These are phyloP conservation scores for Ooceraea biroi DNA, from an alignment of 1,140 invertebrate species.

Conservation along the genomic window DNA sequence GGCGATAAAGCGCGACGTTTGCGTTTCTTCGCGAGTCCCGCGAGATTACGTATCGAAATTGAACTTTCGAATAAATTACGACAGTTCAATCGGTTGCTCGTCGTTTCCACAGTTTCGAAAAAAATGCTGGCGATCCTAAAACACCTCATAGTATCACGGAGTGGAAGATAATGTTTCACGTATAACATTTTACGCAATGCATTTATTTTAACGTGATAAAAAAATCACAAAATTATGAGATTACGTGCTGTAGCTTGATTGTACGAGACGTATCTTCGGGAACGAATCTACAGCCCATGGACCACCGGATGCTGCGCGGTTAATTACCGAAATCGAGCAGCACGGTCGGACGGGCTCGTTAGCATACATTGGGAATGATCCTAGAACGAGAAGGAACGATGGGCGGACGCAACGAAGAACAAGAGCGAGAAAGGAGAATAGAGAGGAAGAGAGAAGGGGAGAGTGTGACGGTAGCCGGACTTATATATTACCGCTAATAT, in stretches of 20 bases:
- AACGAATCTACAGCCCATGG: slow-evolving; percentile 15
- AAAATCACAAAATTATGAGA: not conserved
- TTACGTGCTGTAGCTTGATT: not conserved
- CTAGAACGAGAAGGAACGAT: slow-evolving; percentile 35
- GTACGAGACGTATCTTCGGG: not conserved
- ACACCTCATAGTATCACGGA: too few species aligned
- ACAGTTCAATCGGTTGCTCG: not conserved
- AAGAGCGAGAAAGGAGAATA: not conserved
- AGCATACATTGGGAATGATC: slow-evolving; percentile 68
- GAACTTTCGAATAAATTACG: slow-evolving; percentile 3
- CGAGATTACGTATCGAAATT: slow-evolving; percentile 25
- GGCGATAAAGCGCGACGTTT: slow-evolving; percentile 13
- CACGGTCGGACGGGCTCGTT: slow-evolving; percentile 65
- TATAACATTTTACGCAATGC: too few species aligned
- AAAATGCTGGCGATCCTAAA: too few species aligned
- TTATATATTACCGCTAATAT: slow-evolving; percentile 83
- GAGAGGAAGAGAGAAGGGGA: slow-evolving; percentile 1
- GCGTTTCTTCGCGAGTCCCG: not conserved
- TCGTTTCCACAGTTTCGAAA: too few species aligned
- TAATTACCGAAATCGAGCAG: slow-evolving; percentile 50
- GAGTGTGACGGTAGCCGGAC: slow-evolving; percentile 66
- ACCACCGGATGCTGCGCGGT: too few species aligned
- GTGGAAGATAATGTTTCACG: too few species aligned
- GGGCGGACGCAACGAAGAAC: slow-evolving; percentile 1
- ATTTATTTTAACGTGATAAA: not conserved